Base-by-base conservation (phyloP, 2,888 invertebrate species). In the Hypena proboscidalis region DNA sequence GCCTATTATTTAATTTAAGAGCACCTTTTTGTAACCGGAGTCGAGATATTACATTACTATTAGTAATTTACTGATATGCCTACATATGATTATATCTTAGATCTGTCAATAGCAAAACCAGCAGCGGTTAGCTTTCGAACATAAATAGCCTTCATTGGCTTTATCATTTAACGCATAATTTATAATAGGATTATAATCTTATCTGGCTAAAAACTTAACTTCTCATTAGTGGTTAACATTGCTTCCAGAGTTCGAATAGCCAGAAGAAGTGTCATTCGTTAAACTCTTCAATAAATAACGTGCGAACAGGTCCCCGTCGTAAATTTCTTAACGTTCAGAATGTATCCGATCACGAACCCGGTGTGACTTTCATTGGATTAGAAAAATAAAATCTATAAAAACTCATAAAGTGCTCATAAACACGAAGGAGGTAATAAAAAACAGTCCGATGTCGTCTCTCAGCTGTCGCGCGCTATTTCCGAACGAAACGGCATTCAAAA, bases 401-500 rank as follows among this genome's bases (percentile, higher is more conserved):
- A 83, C 85, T 84, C 83, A 86, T 88, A 88, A 88, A 90, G 88
- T 85, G 88, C 81, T 88, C 87, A 86, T 90, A 90, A 90, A 90
- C 89, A 87, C 81, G 83, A 83, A 78, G 86, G 83, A 82, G 83
- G 88, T 79, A 85, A 87, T 89, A 90, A 90, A 90, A 88, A 90
- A 85, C 76, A 70, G 70, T 77, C 76, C 80, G 80, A 83, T 82
- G 87, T 85, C 85, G 84, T 83, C 77, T 80, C 81, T 90, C 90
- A 90, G 90, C 90, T 90, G 90, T 89, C 89, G 87, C 79, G 84
- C 72, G 87, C 85, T 90, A 90, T 90, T 90, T 90, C 80, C 76
- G 86, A 87, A 85, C 87, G 74, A 65, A 69, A 70, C 74, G 75
- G 50, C 62, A 62, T 85, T 86, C 80, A 76, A 84, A 88, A 86